A percentile compares a stretch with the other conserved stretches of the same genome.
Evolutionary conservation across 2,797 vertebrate genomes (phyloP).

Genomic region (Ammospiza maritima): DNA sequence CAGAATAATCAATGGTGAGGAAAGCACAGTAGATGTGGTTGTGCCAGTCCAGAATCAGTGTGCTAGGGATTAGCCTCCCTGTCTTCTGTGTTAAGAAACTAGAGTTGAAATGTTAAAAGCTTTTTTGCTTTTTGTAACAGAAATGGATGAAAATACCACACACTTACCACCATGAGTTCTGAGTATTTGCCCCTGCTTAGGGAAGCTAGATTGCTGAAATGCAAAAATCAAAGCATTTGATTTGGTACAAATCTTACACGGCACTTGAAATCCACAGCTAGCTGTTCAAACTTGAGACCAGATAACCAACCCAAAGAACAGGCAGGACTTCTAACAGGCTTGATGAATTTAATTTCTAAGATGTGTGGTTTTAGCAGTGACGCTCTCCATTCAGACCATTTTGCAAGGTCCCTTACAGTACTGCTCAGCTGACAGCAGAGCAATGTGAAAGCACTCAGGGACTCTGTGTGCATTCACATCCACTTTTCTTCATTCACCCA

Average conservation of each 20-base stretch:
- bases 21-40: neutral
- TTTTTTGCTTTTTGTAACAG: neutral
- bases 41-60: fast-evolving
- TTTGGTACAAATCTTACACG: fast-evolving
- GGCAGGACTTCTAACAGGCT: neutral
- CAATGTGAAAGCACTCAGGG: neutral
- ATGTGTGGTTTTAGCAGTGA: neutral
- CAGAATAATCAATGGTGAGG: neutral
- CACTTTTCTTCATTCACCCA: neutral
- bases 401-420: neutral
- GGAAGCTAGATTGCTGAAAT: neutral
- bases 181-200: neutral
- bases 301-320: neutral
- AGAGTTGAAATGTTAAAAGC: neutral
- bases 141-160: neutral
- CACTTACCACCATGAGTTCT: neutral
- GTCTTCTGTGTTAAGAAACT: neutral
- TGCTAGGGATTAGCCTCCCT: neutral
- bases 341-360: neutral
- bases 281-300: neutral
- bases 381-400: neutral
- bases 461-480: neutral
- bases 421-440: neutral
- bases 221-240: neutral
- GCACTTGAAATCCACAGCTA: neutral